These are phyloP conservation scores for Paragorgia papillata DNA, from an alignment of 92 coral and sea anemone genomes.

Conservation along the genomic window DNA sequence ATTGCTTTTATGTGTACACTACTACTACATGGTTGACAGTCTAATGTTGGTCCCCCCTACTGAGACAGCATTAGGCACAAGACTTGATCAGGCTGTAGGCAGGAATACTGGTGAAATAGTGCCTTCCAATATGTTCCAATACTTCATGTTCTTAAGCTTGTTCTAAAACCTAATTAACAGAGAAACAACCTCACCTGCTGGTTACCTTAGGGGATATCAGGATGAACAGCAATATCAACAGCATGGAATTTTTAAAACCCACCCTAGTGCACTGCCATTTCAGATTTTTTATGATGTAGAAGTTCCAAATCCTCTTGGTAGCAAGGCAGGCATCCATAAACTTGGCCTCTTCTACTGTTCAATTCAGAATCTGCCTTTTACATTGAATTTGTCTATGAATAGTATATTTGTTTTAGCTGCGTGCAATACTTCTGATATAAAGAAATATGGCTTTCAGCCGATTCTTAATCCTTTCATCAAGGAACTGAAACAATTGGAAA, in stretches of 20 bases:
- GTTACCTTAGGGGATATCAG: conserved; percentile 6
- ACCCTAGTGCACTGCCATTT: conserved; percentile 18
- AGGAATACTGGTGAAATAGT: neutral
- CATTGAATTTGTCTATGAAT: conserved; percentile 14
- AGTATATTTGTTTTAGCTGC: too few relatives aligned
- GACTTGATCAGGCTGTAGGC: neutral
- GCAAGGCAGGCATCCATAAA: conserved; percentile 23
- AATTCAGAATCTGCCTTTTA: conserved; percentile 17
- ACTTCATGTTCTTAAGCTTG: neutral
- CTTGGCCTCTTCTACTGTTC: conserved; percentile 22
- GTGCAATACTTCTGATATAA: too few relatives aligned
- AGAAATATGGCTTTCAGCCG: too few relatives aligned
- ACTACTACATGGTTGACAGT: conserved; percentile 19
- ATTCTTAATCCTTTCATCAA: neutral
- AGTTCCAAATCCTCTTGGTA: conserved; percentile 28
- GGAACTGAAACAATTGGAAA: conserved; percentile 14
- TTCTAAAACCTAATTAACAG: conserved; percentile 11
- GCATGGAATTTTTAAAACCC: too few relatives aligned
- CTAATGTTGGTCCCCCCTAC: conserved; percentile 7
- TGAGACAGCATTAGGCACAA: neutral
- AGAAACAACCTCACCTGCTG: conserved; percentile 1
- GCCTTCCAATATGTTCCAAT: conserved; percentile 1
- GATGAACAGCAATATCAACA: conserved; percentile 26
- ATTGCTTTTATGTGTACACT: too few relatives aligned
- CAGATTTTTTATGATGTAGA: conserved; percentile 25